phyloP scores from a whole-genome alignment of 2,113 vertebrate genomes.

The Coregonus clupeaformis region DNA sequence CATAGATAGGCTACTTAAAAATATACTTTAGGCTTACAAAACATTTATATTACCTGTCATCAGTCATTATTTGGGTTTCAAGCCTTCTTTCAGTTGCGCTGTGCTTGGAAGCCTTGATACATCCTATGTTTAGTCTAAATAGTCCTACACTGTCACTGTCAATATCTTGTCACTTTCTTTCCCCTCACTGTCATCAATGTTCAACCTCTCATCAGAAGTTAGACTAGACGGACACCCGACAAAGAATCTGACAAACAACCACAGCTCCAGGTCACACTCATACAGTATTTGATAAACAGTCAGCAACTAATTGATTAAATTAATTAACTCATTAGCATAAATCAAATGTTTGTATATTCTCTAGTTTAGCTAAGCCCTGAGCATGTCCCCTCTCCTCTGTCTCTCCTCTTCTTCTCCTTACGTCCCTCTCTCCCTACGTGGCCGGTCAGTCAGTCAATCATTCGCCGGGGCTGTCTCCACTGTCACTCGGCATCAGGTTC shows the following conservation, averaged over 20 bases:
- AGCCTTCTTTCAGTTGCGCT: no score
- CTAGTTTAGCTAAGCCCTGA: slow-evolving; percentile 77
- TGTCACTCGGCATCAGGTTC: slow-evolving; percentile 89
- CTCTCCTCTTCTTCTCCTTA: slow-evolving; percentile 21
- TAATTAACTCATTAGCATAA: slow-evolving; percentile 83
- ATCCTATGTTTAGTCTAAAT: no score
- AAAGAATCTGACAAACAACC: slow-evolving; percentile 10
- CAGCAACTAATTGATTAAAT: slow-evolving; percentile 65
- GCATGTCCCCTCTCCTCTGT: slow-evolving; percentile 49
- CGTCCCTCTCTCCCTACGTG: not conserved
- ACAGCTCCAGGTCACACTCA: slow-evolving; percentile 40
- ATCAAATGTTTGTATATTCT: slow-evolving; percentile 75
- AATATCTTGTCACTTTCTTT: no score
- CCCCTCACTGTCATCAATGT: not conserved
- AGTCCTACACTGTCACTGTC: not conserved
- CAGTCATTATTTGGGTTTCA: no score
- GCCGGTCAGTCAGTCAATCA: slow-evolving; percentile 61
- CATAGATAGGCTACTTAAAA: no score
- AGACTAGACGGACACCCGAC: slow-evolving; percentile 4
- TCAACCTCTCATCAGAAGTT: not conserved
- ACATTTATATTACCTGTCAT: no score
- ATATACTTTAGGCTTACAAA: no score
- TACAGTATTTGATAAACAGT: slow-evolving; percentile 37
- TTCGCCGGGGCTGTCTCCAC: slow-evolving; percentile 75
- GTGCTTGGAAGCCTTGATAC: no score